Percentiles rank a stretch among this genome's conserved stretches.
Conservation (phyloP, 2,113 vertebrate species). For the Channa maculata region DNA sequence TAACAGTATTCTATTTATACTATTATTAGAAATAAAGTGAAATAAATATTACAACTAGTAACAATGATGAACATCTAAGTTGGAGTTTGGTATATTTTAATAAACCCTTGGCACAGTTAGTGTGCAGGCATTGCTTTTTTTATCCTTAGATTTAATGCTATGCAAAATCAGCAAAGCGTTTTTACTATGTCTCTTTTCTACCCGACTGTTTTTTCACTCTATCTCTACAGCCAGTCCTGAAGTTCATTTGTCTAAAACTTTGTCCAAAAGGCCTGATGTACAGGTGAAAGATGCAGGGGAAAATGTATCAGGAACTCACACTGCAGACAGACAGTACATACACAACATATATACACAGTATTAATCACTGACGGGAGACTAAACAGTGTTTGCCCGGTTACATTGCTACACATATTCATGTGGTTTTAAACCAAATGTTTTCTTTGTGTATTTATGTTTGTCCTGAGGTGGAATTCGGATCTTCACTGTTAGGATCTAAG, state of each 20-base stretch:
- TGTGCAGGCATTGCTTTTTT: too few relatives aligned
- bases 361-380: slow-evolving; percentile 35
- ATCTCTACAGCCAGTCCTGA: too few relatives aligned
- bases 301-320: slow-evolving; percentile 7
- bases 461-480: background rate
- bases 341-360: background rate
- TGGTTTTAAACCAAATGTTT: slow-evolving; percentile 23
- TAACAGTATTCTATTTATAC: too few relatives aligned
- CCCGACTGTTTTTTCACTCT: background rate
- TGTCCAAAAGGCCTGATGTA: too few relatives aligned
- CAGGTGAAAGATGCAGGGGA: too few relatives aligned
- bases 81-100: too few relatives aligned
- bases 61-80: background rate
- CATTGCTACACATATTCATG: slow-evolving; percentile 22
- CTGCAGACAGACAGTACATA: background rate
- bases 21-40: too few relatives aligned
- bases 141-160: too few relatives aligned
- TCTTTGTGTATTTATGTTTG: slow-evolving; percentile 45
- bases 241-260: too few relatives aligned
- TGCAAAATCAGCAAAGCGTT: background rate
- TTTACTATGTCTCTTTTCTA: background rate
- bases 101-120: too few relatives aligned
- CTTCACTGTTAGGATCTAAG: background rate
- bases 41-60: too few relatives aligned
- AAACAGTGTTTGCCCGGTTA: slow-evolving; percentile 19